A percentile compares a stretch with the other conserved stretches of the same genome.
These are phyloP conservation scores for Trileptium ribeirensis DNA, from an alignment of 2,888 invertebrate species.

Conservation along the genomic window DNA sequence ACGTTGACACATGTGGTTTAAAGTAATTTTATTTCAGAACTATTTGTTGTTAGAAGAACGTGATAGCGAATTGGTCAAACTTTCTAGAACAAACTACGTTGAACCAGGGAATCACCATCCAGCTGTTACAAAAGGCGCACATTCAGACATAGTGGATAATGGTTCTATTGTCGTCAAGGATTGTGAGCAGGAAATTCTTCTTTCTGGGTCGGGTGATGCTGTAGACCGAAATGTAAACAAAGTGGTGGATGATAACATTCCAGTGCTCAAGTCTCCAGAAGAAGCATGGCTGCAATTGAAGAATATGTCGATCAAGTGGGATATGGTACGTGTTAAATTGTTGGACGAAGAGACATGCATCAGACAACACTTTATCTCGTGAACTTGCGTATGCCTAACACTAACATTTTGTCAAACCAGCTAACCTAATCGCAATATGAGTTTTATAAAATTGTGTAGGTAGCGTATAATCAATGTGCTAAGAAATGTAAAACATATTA, in stretches of 20 bases:
- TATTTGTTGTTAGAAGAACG: conserved; percentile 44
- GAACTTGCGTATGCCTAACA: no score
- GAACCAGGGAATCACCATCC: background rate
- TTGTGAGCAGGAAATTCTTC: background rate
- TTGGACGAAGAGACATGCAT: no score
- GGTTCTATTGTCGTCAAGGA: background rate
- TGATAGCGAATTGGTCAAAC: conserved; percentile 18
- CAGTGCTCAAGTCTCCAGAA: no score
- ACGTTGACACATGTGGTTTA: no score
- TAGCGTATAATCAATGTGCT: no score
- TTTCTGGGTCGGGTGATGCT: background rate
- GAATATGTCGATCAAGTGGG: conserved; percentile 10
- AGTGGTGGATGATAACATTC: background rate
- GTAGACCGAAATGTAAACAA: background rate
- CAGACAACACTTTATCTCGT: no score
- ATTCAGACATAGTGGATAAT: background rate
- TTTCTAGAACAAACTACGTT: background rate
- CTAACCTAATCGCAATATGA: no score
- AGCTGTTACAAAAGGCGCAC: background rate
- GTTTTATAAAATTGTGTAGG: no score
- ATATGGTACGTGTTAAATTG: no score
- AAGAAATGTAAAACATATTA: no score
- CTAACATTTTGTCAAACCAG: no score
- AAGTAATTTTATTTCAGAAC: conserved; percentile 40
- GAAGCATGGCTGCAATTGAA: no score